phyloP scores from a whole-genome alignment of 2,888 invertebrate genomes.

The Sipunculus nudus region DNA sequence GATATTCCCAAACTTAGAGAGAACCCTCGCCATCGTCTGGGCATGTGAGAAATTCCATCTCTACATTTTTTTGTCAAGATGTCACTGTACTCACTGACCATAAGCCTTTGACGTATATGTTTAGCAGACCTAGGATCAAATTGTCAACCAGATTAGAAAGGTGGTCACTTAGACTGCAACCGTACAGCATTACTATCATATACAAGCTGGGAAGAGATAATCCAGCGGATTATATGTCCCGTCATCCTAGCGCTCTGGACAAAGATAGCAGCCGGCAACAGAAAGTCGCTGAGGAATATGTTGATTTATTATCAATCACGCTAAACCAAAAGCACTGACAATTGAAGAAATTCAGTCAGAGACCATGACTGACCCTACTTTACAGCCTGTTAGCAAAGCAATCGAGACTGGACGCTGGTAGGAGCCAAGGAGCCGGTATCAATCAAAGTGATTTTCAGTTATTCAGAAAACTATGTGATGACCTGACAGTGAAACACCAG shows the following conservation, averaged over 20 bases:
- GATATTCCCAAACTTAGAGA: too few species aligned
- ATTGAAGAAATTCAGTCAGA: constrained; percentile 7
- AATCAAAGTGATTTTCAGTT: too few species aligned
- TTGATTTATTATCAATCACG: constrained; percentile 20
- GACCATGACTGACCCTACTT: background rate
- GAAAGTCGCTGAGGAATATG: constrained; percentile 30
- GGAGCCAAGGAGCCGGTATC: too few species aligned
- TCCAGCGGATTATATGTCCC: constrained; percentile 41
- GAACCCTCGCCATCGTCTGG: too few species aligned
- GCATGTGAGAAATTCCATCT: constrained; percentile 19
- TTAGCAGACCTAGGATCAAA: constrained; percentile 20
- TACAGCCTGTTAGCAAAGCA: background rate
- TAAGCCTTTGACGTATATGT: constrained; percentile 7
- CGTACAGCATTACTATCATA: constrained; percentile 29
- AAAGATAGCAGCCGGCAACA: too few species aligned
- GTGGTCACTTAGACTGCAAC: constrained; percentile 36
- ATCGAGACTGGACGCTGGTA: too few species aligned
- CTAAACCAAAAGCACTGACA: constrained; percentile 19
- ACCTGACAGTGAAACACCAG: background rate
- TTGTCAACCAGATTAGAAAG: constrained; percentile 40
- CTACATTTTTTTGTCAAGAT: constrained; percentile 6
- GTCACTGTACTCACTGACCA: constrained; percentile 9
- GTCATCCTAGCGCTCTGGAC: constrained; percentile 22
- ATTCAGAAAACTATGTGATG: constrained; percentile 5
- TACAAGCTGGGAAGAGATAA: constrained; percentile 37